A percentile compares a stretch with the other conserved stretches of the same genome.
phyloP scores from a whole-genome alignment of 2,113 vertebrate genomes.

The Blennius ocellaris region DNA sequence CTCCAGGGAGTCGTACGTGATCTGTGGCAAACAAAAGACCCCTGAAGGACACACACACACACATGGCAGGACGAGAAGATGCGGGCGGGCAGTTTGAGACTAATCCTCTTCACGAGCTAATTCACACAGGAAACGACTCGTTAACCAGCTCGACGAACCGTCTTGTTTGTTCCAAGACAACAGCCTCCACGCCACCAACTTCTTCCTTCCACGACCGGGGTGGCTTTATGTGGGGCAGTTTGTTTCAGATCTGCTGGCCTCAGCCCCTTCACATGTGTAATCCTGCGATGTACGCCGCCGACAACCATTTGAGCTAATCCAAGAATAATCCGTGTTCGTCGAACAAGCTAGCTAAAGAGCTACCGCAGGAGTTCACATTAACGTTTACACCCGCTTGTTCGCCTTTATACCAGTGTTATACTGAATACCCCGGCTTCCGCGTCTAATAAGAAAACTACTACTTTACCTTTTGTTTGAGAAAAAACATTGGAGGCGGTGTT shows the following conservation, averaged over 20 bases:
- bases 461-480: constrained; percentile 57
- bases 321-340: constrained; percentile 64
- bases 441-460: background rate
- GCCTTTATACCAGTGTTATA: background rate
- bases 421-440: accelerated
- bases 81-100: background rate
- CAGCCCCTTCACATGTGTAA: too few relatives aligned
- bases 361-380: constrained; percentile 45
- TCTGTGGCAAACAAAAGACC: background rate
- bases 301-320: constrained; percentile 64
- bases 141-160: background rate
- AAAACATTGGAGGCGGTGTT: constrained; percentile 1
- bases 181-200: background rate
- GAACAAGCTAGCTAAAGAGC: constrained; percentile 64
- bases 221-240: background rate
- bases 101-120: constrained; percentile 41
- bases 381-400: background rate
- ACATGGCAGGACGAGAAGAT: background rate
- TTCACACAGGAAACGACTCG: constrained; percentile 42
- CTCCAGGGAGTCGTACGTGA: background rate
- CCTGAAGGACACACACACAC: background rate
- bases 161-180: too few relatives aligned
- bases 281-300: constrained; percentile 10
- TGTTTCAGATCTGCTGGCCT: background rate
- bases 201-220: accelerated